Base-by-base conservation (phyloP, 2,797 vertebrate genomes). In the Adelosebastes latens region DNA sequence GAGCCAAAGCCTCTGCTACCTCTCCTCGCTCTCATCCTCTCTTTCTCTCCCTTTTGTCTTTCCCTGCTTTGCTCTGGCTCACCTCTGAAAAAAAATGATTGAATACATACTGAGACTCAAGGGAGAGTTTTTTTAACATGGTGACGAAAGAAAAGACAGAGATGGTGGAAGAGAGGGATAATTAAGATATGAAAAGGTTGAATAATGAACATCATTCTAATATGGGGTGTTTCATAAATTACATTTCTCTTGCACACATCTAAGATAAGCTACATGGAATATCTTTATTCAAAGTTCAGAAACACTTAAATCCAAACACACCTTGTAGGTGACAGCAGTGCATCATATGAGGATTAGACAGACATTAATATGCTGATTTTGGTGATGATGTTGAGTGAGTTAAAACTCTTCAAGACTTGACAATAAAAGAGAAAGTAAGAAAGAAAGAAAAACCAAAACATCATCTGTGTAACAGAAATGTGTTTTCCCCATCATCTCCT, bases 1-100 rank as follows among this genome's bases (percentile, higher is more conserved):
- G 72, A 81, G 79, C 85, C 79, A 88, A 72, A 80, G 64, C 58
- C 66, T 62, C 39, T 42, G 46, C 66, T 63, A 36, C 67, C 64
- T 73, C 65, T 63, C 39, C 36, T n/a, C 8, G 29, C 70, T 66
- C 46, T 73, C 64, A 13, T 67, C 39, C 75, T 79, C 55, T 52
- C n/a, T 60, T 66, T 80, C 53, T 60, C 67, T 39, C 20, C 2
- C 20, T 8, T 52, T 24, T 36, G n/a, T 42, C n/a, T 82, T 84
- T 75, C 68, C n/a, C 22, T 46, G 13, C 25, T 60, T 63, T 32
- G 39, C 66, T 90, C 73, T n/a, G 25, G 74, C 77, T 82, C 14
- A 75, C n/a, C 65, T 56, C 70, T 36, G 20, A 64, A 46, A 8
- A 74, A 39, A 67, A 27, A 46, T 25, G 56, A 82, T 81, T 84